These are phyloP conservation scores for Vollenhovia emeryi DNA, from an alignment of 1,140 invertebrate species.

Conservation along the genomic window DNA sequence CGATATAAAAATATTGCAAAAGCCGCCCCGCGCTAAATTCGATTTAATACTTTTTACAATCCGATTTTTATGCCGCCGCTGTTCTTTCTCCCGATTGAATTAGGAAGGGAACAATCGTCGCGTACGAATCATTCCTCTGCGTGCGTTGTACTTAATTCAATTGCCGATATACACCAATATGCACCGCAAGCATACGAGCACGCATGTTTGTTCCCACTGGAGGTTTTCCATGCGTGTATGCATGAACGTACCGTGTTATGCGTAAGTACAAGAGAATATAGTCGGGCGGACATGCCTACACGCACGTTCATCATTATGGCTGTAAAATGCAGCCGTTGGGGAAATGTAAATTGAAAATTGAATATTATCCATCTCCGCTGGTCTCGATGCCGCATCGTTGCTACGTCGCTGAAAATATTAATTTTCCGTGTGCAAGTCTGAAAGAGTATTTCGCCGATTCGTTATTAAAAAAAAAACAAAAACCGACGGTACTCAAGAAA, in stretches of 20 bases:
- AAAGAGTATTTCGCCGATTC: background rate
- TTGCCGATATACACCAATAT: conserved; percentile 56
- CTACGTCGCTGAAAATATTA: background rate
- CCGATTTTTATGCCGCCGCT: conserved; percentile 38
- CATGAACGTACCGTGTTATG: conserved; percentile 49
- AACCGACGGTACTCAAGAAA: background rate
- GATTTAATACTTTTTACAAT: conserved; percentile 52
- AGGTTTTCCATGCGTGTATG: conserved; percentile 30
- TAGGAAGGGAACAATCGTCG: conserved; percentile 51
- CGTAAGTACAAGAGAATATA: conserved; percentile 39
- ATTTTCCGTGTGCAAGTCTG: background rate
- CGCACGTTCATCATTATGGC: conserved; percentile 50
- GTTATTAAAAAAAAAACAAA: background rate
- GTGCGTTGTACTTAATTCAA: conserved; percentile 62
- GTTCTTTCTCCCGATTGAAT: conserved; percentile 50
- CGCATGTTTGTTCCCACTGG: conserved; percentile 64
- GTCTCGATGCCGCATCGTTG: conserved; percentile 13
- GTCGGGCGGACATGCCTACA: conserved; percentile 7
- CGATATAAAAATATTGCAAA: conserved; percentile 44
- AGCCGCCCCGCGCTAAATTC: conserved; percentile 35
- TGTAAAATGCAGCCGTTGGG: conserved; percentile 51
- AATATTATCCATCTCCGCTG: background rate
- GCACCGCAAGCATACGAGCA: conserved; percentile 41
- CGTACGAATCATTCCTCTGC: conserved; percentile 42
- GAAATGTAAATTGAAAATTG: conserved; percentile 51